Evolutionary conservation across 2,113 vertebrate species (phyloP).

Genomic region (Hirundichthys speculiger): DNA sequence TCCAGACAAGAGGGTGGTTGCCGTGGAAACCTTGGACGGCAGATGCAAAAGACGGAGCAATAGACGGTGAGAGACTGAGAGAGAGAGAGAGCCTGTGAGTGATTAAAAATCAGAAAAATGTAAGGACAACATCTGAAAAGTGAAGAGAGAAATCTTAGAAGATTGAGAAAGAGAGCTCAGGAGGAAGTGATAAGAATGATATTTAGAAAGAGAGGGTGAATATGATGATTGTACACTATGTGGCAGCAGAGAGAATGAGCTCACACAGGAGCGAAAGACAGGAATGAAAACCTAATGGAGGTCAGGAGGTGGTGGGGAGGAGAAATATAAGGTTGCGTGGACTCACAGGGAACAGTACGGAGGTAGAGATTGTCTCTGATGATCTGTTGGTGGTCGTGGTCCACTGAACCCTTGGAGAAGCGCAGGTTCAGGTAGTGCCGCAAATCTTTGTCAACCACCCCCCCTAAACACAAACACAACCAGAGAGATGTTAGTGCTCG

Average conservation of each 20-base stretch:
- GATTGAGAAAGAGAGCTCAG: constrained; percentile 17
- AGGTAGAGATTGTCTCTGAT: constrained; percentile 99
- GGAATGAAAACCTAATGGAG: constrained; percentile 3
- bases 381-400: constrained; percentile 99
- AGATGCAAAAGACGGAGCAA: constrained; percentile 56
- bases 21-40: constrained; percentile 80
- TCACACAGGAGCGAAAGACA: constrained; percentile 20
- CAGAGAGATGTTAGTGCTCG: constrained; percentile 16
- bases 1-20: constrained; percentile 81
- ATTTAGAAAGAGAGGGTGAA: constrained; percentile 19
- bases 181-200: constrained; percentile 7
- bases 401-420: constrained; percentile 98
- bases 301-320: neutral
- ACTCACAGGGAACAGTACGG: constrained; percentile 98
- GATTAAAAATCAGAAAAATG: constrained; percentile 42
- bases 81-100: constrained; percentile 26
- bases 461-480: constrained; percentile 80
- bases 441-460: constrained; percentile 98
- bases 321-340: neutral
- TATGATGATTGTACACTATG: constrained; percentile 11
- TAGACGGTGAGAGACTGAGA: constrained; percentile 42
- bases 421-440: constrained; percentile 99
- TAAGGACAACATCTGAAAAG: constrained; percentile 32
- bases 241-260: constrained; percentile 17
- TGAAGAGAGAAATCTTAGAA: constrained; percentile 28